Evolutionary conservation across 2,113 vertebrate species (phyloP).

Genomic region (Tiliqua scincoides): DNA sequence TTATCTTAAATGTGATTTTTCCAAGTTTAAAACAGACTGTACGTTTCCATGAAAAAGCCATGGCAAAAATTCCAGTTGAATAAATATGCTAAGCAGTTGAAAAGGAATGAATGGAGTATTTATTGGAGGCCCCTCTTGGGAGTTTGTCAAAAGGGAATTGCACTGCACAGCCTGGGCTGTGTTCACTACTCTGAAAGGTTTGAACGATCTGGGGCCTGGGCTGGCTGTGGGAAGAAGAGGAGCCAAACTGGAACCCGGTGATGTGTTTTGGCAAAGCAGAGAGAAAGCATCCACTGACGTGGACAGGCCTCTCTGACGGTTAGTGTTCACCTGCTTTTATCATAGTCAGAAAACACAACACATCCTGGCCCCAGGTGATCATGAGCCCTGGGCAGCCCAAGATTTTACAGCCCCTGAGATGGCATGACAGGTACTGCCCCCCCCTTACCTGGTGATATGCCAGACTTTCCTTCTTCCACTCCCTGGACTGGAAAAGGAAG

Average conservation of each 20-base stretch:
- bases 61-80: slow-evolving; percentile 7
- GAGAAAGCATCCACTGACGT: not conserved
- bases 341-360: not conserved
- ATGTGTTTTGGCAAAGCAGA: slow-evolving; percentile 32
- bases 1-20: not conserved
- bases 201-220: slow-evolving; percentile 30
- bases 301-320: not conserved
- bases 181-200: slow-evolving; percentile 34
- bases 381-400: not conserved
- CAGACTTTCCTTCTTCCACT: no score
- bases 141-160: not conserved
- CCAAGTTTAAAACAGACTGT: not conserved
- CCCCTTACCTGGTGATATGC: no score
- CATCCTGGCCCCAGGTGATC: not conserved
- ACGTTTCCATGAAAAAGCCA: not conserved
- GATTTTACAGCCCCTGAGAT: not conserved
- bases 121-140: slow-evolving; percentile 14
- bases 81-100: slow-evolving; percentile 27
- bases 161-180: slow-evolving; percentile 4
- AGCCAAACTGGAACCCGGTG: slow-evolving; percentile 10
- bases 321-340: not conserved
- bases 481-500: no score
- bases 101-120: not conserved
- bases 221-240: slow-evolving; percentile 44
- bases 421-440: no score